Base-by-base conservation (phyloP, 2,797 vertebrate genomes). In the Lithobates sylvaticus region DNA sequence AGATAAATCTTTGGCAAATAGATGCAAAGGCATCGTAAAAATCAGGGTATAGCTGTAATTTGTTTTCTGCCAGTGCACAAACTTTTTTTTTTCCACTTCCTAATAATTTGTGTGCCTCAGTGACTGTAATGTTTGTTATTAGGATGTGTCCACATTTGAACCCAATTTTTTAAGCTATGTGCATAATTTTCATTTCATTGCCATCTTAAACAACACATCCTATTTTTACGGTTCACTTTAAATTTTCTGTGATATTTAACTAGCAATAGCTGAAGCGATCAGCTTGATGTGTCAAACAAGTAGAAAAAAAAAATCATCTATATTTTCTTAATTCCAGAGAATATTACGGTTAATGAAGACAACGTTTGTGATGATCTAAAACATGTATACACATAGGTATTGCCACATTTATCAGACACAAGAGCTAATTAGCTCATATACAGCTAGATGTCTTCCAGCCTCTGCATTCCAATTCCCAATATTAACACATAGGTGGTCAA, bases 311-410 rank as follows among this genome's bases (percentile, higher is more conserved):
- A 94, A 93, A 95, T 95, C 95, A 95, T 97, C 92, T 54, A 54
- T 54, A 39, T 61, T 96, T 95, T 94, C 94, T 94, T 95, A 95
- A 93, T 95, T 95, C 95, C 92, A 93, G 92, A 91, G 87, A 93
- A 96, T 93, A 96, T 92, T 94, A 91, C 86, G 93, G 94, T 95
- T 98, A 97, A 98, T 97, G 96, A 97, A 96, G 95, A 94, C 93
- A 90, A 93, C 95, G 95, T 96, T 96, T 96, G 96, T 94, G 89
- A 94, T 89, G 92, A 93, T 95, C 94, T 95, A 96, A 96, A 97
- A 95, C 98, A 99, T 99, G 98, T 93, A 95, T 95, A 94, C 97
- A 98, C 98, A 99, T 98, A 96, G 96, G 96, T 96, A 98, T 97
- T 94, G 95, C 93, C 95, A 97, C 97, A 99, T 99, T 99, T 99